Evolutionary conservation across 1,140 invertebrate species (phyloP), one percentile per base, ranked within the genome.

Genomic region (Hycleus cichorii): DNA sequence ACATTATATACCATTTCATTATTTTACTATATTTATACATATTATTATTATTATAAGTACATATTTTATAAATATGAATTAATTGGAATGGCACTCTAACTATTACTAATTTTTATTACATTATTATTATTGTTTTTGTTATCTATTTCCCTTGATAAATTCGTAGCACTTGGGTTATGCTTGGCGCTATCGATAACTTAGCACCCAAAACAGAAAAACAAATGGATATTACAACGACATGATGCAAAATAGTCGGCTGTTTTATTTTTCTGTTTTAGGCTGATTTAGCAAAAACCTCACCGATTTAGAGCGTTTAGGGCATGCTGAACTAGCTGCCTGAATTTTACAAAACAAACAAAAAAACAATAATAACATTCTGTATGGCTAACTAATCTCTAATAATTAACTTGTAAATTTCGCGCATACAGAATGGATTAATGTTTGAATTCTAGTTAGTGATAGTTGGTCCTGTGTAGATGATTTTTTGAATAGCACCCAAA

Each of bases 371-470:
- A 63, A 58, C 67, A 65, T 69, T 69, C 63, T 69, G 67, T 69
- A 69, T 67, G 67, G 18, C 18, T 18, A 18, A 18, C 18, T 18
- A 18, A 18, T 18, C 67, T 67, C 61, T 59, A 57, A 59, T 60
- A 52, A 53, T 44, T 58, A 52, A 52, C 44, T 43, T 39, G n/a
- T 6, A 11, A 42, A 50, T 57, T 48, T 49, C 59, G 71, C 18
- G 69, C 69, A 70, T 72, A 72, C 69, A 72, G 64, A 71, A 73
- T 73, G 69, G 60, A 55, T 63, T 60, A 51, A 64, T 63, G 32
- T 39, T 59, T 46, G 32, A 32, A 7, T 5, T 18, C 4, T 32
- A 32, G 32, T 32, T 32, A 32, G 32, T 18, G 7, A 5, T 32
- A 32, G 32, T 32, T 66, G 64, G 64, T 60, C 63, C 63, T 42